Evolutionary conservation across 2,888 invertebrate species (phyloP).

Genomic region (Chalcis sispes): DNA sequence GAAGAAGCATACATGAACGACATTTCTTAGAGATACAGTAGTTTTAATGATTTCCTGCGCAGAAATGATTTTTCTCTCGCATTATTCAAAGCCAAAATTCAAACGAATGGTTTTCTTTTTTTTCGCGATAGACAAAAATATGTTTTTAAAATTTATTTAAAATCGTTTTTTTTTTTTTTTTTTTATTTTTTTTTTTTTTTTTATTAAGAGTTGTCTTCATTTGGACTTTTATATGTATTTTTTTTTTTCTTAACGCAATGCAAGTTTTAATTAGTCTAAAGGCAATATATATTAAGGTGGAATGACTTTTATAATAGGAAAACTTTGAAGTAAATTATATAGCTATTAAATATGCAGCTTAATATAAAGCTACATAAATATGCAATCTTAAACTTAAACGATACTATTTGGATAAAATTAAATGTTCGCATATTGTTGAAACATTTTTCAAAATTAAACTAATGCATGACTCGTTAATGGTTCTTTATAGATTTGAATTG

Average conservation of each 20-base stretch:
- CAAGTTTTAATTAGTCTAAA: constrained; percentile 9
- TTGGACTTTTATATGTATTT: constrained; percentile 1
- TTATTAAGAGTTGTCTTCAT: neutral
- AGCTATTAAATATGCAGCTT: neutral
- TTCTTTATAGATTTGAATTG: too few relatives aligned
- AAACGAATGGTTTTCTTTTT: neutral
- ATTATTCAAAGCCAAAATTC: constrained; percentile 21
- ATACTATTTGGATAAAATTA: too few relatives aligned
- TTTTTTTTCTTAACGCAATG: neutral
- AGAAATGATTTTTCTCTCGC: too few relatives aligned
- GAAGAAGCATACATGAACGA: too few relatives aligned
- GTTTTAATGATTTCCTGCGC: too few relatives aligned
- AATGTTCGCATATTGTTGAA: too few relatives aligned
- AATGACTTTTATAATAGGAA: constrained; percentile 7
- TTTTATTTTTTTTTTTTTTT: neutral
- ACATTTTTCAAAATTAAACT: too few relatives aligned
- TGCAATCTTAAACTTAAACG: neutral
- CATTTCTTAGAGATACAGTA: too few relatives aligned
- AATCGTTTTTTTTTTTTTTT: constrained; percentile 12
- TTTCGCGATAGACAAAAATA: constrained; percentile 11
- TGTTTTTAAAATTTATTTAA: neutral
- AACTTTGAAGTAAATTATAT: neutral
- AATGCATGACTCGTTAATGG: too few relatives aligned
- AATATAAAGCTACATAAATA: neutral
- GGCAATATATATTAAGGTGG: neutral